Conservation (phyloP, 2,113 vertebrate genomes). For the Poicephalus gulielmi region DNA sequence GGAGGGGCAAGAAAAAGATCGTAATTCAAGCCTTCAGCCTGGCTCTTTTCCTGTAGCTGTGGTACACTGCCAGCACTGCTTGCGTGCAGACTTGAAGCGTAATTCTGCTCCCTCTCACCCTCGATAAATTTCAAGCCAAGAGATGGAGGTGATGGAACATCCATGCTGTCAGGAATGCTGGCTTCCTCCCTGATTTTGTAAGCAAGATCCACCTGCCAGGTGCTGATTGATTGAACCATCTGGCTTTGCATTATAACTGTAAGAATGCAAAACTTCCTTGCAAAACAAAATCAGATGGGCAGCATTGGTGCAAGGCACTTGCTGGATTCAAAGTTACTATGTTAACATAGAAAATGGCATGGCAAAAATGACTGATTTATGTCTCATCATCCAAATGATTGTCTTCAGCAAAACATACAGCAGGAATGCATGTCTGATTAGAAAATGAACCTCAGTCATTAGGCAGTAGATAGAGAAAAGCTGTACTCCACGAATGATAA, state of each 20-base stretch:
- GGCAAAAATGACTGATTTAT: background rate
- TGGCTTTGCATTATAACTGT: slow-evolving; percentile 19
- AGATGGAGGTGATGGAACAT: background rate
- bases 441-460: background rate
- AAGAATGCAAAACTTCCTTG: background rate
- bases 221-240: slow-evolving; percentile 4
- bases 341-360: background rate
- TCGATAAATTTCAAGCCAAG: background rate
- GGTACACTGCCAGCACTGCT: background rate
- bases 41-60: background rate
- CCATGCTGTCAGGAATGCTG: slow-evolving; percentile 2
- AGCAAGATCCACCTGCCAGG: slow-evolving; percentile 16
- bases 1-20: background rate
- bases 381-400: background rate
- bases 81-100: background rate
- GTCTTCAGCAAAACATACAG: background rate
- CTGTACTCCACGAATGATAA: background rate
- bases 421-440: background rate
- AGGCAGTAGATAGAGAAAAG: background rate
- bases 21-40: background rate
- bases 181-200: background rate
- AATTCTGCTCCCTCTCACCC: background rate
- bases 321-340: background rate
- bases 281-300: background rate
- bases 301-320: background rate